Conservation (phyloP, 2,797 vertebrate genomes). For the Coendou prehensilis region DNA sequence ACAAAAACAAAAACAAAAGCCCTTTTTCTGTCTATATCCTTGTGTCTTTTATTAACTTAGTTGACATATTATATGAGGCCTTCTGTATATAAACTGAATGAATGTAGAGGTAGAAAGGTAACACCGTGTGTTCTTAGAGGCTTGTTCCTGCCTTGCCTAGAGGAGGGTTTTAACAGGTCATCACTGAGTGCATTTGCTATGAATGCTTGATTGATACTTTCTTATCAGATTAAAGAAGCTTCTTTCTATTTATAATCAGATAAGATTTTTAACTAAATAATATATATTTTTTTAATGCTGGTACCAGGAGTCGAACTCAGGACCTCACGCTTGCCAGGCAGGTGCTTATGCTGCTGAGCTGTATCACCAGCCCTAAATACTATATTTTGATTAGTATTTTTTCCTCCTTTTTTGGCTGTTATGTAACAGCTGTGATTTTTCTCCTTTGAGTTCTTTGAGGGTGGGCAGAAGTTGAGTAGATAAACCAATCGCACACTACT, state of each 20-base stretch:
- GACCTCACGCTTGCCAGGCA: no score
- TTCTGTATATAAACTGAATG: background rate
- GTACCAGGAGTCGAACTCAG: no score
- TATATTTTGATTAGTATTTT: background rate
- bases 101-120: background rate
- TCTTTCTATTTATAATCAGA: background rate
- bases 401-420: background rate
- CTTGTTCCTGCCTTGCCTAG: background rate
- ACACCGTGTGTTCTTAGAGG: background rate
- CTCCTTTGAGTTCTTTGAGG: background rate
- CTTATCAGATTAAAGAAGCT: background rate
- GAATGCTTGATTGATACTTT: background rate
- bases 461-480: background rate
- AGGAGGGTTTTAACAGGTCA: background rate
- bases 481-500: background rate
- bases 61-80: background rate
- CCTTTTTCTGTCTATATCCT: background rate
- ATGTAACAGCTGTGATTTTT: background rate
- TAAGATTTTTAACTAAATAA: background rate
- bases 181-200: background rate
- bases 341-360: no score
- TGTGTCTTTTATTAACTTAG: background rate
- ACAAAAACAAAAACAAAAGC: background rate
- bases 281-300: no score
- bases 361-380: background rate